Base-by-base conservation (phyloP, 2,113 vertebrate species). In the Synodontis membranacea region DNA sequence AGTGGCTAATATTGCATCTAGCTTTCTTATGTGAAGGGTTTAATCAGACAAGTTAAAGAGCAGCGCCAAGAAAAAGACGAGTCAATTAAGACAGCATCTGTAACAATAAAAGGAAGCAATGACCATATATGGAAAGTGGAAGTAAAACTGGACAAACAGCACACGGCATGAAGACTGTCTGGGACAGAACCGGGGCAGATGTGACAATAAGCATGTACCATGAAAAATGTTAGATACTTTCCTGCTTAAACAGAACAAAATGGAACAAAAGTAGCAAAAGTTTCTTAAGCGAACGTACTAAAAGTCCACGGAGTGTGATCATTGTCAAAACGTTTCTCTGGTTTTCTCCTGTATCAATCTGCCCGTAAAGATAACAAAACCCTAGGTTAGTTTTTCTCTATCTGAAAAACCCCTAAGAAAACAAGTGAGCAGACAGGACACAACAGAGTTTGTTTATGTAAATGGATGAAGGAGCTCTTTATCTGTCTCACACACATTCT, bases 391-490 rank as follows among this genome's bases (percentile, higher is more conserved):
- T 54, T 37, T 83, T 68, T 31, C 31, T 23, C 10, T 66, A 48
- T 83, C 44, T 25, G 31, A 23, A 42, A 84, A 84, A 46, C 4
- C n/a, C 39, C 60, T 58, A 58, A 3, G 74, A 60, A 78, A 72
- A 50, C 28, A 76, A 34, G 70, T 25, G 34, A 79, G 42, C 81
- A 31, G 31, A 66, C 42, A 60, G 17, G 31, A 78, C 14, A 56
- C 44, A 82, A 79, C 39, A 48, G 19, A 39, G 84, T 78, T 85
- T 79, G 74, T 85, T 78, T n/a, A 48, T 85, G 74, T 64, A 78
- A 76, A 50, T 28, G 34, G 70, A 17, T 75, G 28, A 25, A 58
- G 56, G 64, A 81, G 66, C 46, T 54, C 39, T 50, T 60, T 83
- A 37, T 74, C 48, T 72, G 62, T 50, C 83, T 88, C 17, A 80